Evolutionary conservation across 1,140 invertebrate genomes (phyloP).

Genomic region (Metaphire vulgaris): DNA sequence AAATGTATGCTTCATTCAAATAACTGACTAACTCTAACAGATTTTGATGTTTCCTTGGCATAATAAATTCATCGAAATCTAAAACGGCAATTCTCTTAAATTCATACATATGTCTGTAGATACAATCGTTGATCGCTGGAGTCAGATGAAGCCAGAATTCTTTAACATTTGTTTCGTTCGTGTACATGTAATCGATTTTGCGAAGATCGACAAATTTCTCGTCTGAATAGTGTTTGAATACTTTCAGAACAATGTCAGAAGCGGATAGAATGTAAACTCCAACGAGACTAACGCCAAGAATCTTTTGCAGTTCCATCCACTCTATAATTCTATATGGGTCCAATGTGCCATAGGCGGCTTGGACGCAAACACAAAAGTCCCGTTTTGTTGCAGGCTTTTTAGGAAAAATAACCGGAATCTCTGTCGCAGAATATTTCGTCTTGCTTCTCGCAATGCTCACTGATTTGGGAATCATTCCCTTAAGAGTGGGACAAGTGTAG

Average conservation of each 20-base stretch:
- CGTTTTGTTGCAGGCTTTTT: neutral
- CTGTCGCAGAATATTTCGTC: neutral
- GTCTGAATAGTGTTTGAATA: slow-evolving; percentile 14
- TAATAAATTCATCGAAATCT: slow-evolving; percentile 32
- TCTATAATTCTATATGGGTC: slow-evolving; percentile 21
- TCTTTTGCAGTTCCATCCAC: slow-evolving; percentile 21
- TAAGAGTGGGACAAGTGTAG: neutral
- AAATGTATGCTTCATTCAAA: neutral
- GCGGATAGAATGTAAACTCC: slow-evolving; percentile 14
- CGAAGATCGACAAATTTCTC: slow-evolving; percentile 20
- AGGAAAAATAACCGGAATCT: neutral
- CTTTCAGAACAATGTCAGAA: neutral
- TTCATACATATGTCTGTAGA: slow-evolving; percentile 30
- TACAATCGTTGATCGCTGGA: slow-evolving; percentile 30
- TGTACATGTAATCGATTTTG: neutral
- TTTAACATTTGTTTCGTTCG: neutral
- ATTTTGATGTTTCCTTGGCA: slow-evolving; percentile 25
- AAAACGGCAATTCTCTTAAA: slow-evolving; percentile 25
- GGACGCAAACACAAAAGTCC: neutral
- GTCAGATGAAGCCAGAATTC: neutral
- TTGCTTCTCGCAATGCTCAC: neutral
- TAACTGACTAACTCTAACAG: slow-evolving; percentile 14
- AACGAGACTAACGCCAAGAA: slow-evolving; percentile 20
- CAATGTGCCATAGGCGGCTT: neutral
- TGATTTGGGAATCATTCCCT: neutral